Evolutionary conservation across 2,888 invertebrate genomes (phyloP).

Genomic region (Perithous albicinctus): DNA sequence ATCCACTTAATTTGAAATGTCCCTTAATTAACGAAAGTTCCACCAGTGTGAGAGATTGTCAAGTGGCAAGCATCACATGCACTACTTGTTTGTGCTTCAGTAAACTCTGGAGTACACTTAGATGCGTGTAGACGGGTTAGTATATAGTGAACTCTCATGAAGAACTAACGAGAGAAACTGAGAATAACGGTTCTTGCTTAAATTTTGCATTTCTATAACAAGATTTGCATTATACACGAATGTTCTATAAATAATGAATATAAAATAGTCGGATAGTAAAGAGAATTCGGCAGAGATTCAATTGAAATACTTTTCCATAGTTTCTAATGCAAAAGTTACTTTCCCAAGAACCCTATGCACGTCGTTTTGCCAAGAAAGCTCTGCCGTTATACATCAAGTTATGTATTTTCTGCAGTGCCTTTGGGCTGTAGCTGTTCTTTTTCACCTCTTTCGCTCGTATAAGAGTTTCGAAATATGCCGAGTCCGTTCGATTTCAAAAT

Average conservation of each 20-base stretch:
- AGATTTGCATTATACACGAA: constrained; percentile 22
- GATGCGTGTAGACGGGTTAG: constrained; percentile 39
- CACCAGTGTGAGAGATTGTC: constrained; percentile 13
- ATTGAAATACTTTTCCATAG: not conserved
- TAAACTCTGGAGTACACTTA: constrained; percentile 32
- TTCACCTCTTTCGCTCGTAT: not conserved
- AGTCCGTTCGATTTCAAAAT: constrained; percentile 72
- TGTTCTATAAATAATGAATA: constrained; percentile 2
- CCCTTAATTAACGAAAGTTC: constrained; percentile 63
- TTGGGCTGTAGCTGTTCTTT: not conserved
- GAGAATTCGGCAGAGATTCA: not conserved
- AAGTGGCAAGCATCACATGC: constrained; percentile 38
- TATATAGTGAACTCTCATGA: not conserved
- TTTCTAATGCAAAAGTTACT: constrained; percentile 10
- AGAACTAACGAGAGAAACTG: constrained; percentile 11
- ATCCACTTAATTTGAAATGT: constrained; percentile 57
- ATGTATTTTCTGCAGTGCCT: constrained; percentile 38
- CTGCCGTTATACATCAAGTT: constrained; percentile 5
- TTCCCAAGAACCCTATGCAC: not conserved
- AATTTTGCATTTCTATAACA: constrained; percentile 6
- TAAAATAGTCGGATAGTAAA: not conserved
- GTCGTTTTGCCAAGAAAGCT: not conserved
- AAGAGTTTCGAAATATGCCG: constrained; percentile 71
- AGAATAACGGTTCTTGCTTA: not conserved
- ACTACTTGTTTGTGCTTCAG: constrained; percentile 39